Conservation (phyloP, 1,140 invertebrate species). For the Pogonus chalceus region DNA sequence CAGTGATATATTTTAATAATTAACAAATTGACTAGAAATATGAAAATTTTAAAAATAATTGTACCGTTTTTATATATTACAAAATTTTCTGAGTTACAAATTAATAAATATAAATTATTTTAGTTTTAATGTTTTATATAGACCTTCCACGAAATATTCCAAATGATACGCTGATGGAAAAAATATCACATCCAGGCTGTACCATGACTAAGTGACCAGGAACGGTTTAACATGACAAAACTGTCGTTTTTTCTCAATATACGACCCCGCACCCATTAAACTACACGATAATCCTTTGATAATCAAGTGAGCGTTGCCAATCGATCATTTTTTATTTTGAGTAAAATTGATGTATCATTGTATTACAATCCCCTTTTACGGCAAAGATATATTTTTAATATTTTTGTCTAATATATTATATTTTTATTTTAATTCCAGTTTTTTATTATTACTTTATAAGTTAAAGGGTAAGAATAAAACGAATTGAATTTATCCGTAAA, state of each 20-base stretch:
- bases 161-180: background rate
- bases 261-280: constrained; percentile 13
- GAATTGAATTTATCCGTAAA: no score
- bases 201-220: background rate
- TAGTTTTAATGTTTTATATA: background rate
- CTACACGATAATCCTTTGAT: constrained; percentile 31
- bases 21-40: no score
- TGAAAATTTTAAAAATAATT: background rate
- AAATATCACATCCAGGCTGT: background rate
- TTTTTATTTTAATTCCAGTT: background rate
- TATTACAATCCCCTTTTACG: background rate
- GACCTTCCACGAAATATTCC: background rate
- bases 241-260: constrained; percentile 5
- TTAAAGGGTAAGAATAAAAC: no score
- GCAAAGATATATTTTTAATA: background rate
- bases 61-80: background rate
- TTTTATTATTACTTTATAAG: no score
- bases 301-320: constrained; percentile 33
- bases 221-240: constrained; percentile 33
- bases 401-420: background rate
- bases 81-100: background rate
- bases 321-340: constrained; percentile 34
- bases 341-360: constrained; percentile 33
- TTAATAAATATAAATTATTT: background rate
- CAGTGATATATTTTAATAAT: no score